Evolutionary conservation across 2,113 vertebrate species (phyloP).

Genomic region (Apistogramma diplotaenia): DNA sequence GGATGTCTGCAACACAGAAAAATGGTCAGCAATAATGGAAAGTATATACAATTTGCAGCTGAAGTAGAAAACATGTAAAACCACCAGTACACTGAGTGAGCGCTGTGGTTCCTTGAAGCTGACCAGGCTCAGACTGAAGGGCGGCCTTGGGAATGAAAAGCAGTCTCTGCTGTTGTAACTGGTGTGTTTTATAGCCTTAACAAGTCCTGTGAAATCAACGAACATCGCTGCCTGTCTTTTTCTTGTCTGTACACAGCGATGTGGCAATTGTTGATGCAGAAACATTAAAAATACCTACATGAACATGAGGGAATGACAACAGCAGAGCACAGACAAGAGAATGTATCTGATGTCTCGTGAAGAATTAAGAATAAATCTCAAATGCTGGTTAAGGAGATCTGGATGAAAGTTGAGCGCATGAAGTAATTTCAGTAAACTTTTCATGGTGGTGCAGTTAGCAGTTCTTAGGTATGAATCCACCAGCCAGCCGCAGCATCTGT

Average conservation of each 20-base stretch:
- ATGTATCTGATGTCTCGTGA: background rate
- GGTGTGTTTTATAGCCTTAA: background rate
- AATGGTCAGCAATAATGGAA: background rate
- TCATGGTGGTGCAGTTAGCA: background rate
- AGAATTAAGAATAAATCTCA: background rate
- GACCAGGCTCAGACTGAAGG: background rate
- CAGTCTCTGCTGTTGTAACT: background rate
- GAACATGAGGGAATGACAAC: background rate
- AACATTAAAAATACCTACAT: background rate
- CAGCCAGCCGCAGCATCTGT: too few relatives aligned
- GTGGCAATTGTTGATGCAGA: background rate
- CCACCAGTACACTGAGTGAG: background rate
- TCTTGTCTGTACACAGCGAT: background rate
- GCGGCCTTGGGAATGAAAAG: background rate
- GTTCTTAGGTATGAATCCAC: too few relatives aligned
- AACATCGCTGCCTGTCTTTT: background rate
- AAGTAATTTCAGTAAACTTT: background rate
- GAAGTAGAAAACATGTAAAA: conserved; percentile 1
- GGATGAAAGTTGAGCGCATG: background rate
- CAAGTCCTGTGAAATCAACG: background rate
- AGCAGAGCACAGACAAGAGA: background rate
- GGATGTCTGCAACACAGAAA: background rate
- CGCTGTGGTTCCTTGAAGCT: background rate
- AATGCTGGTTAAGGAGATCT: background rate
- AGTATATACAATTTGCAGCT: background rate